Evolutionary conservation across 2,888 invertebrate species (phyloP), one percentile per base, ranked within the genome.

Genomic region (Drosophila histrio): DNA sequence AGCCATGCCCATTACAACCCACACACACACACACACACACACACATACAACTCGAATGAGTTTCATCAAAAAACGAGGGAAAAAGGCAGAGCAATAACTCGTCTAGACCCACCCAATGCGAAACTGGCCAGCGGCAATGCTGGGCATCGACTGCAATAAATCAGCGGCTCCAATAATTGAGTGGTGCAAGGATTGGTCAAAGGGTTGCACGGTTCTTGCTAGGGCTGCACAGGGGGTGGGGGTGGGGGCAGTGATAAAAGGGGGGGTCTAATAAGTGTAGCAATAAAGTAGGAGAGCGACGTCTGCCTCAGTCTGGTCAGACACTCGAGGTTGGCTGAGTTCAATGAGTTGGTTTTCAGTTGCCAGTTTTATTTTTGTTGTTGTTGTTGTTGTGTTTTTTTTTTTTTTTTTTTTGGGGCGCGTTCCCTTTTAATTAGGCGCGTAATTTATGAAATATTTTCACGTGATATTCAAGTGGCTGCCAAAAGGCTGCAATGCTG

Each of bases 401-500:
- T n/a, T n/a, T 26, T 26, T 11, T 2, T 4, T 49, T 30, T 43
- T 34, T 19, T 21, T 26, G 50, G 50, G 47, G 53, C 57, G 13
- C 24, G 22, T 44, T 50, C 63, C 62, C 66, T 85, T 86, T 86
- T 88, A 84, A 84, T 84, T 84, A 84, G 88, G 78, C 88, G 72
- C 84, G 78, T 88, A 86, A 88, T 86, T 82, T 83, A 72, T 71
- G 71, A 88, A 86, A 76, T 86, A 87, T 67, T 83, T 88, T 49
- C 66, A 83, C 83, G 83, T 81, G 87, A 72, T 72, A 34, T 62
- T 83, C 73, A 71, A 82, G 82, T 82, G 87, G 61, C 82, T 80
- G 82, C 62, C 77, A 82, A 82, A 82, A 72, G 82, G 66, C 88
- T 57, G 61, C 38, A 49, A 34, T 4, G 24, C 54, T 67, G 53